Conservation (phyloP, 2,888 invertebrate species). For the Nipponacmea schrenckii region DNA sequence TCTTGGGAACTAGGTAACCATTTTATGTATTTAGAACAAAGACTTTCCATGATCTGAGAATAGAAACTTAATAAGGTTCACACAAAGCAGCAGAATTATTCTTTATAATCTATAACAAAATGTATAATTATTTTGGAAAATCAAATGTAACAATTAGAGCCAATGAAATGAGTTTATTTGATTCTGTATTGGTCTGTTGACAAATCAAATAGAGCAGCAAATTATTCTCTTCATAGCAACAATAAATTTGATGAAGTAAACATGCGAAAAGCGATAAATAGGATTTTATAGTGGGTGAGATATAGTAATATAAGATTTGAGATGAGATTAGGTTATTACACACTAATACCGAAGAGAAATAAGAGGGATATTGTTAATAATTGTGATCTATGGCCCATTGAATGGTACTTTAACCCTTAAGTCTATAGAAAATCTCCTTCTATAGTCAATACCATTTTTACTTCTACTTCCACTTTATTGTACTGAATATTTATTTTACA, state of each 20-base stretch:
- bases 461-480: neutral
- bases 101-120: too few species aligned
- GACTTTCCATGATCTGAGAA: too few species aligned
- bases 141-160: neutral
- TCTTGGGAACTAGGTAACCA: too few species aligned
- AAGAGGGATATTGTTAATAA: neutral
- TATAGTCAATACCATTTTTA: too few species aligned
- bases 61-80: too few species aligned
- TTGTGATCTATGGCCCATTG: slow-evolving; percentile 6
- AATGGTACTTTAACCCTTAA: neutral
- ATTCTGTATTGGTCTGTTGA: neutral
- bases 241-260: neutral
- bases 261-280: slow-evolving; percentile 4
- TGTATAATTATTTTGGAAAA: too few species aligned
- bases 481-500: slow-evolving; percentile 1
- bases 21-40: too few species aligned
- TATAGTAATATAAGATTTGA: neutral
- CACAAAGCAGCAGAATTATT: too few species aligned
- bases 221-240: neutral
- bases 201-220: slow-evolving; percentile 6
- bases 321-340: neutral
- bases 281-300: too few species aligned
- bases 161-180: neutral
- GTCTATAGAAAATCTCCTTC: too few species aligned
- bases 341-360: neutral